Conservation (phyloP, 2,797 vertebrate genomes). For the Buphagus erythrorhynchus region DNA sequence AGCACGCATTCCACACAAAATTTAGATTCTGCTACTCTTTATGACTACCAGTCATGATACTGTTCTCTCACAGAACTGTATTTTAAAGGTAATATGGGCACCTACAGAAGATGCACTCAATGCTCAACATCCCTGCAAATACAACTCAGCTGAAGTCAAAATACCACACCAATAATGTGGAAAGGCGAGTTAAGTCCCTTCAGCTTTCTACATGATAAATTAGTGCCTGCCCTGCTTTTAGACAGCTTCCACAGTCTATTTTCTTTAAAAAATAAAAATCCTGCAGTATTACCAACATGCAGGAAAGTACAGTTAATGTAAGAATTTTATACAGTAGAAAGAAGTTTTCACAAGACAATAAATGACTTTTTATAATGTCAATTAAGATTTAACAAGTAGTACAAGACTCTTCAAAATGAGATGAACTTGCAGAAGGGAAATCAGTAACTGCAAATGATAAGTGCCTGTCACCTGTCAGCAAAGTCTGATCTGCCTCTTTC, state of each 20-base stretch:
- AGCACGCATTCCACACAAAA: accelerated
- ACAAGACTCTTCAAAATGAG: not conserved
- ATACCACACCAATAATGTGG: not conserved
- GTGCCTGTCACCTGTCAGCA: not conserved
- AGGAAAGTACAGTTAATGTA: not conserved
- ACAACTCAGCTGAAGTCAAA: not conserved
- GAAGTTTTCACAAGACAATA: not conserved
- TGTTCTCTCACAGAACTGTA: not conserved
- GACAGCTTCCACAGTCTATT: not conserved
- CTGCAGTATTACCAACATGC: accelerated
- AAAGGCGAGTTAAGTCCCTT: not conserved
- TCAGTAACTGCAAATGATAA: not conserved
- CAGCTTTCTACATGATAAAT: not conserved
- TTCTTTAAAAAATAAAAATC: not conserved
- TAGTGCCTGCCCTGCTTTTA: not conserved
- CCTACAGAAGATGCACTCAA: accelerated
- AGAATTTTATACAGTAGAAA: not conserved
- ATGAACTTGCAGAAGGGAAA: not conserved
- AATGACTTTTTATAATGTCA: not conserved
- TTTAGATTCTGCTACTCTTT: not conserved
- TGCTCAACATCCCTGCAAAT: not conserved
- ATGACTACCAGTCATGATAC: not conserved
- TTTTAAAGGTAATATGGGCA: not conserved
- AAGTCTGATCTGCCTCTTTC: not conserved
- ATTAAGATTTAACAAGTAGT: not conserved